These are phyloP conservation scores for Sibirionetta formosa DNA, from an alignment of 2,797 vertebrate species.

Conservation along the genomic window DNA sequence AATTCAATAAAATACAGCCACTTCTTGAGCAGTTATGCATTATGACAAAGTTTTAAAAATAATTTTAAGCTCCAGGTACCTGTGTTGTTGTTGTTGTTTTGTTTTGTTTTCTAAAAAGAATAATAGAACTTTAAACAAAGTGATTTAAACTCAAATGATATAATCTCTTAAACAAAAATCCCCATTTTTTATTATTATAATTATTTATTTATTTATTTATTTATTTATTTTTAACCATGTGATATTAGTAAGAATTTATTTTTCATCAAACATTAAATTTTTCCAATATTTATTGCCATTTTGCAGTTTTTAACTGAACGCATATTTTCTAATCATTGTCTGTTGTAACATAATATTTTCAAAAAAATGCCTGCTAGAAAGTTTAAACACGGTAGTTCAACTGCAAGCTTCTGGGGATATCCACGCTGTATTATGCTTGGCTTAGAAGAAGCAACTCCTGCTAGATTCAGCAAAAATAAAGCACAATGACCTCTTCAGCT, in stretches of 20 bases:
- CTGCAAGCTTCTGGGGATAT: conserved; percentile 85
- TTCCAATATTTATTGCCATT: not conserved
- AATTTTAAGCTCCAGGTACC: not conserved
- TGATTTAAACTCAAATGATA: no score
- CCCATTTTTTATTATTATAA: no score
- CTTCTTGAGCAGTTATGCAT: not conserved
- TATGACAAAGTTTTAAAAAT: not conserved
- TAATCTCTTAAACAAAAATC: no score
- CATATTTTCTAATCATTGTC: not conserved
- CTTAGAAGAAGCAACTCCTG: conserved; percentile 81
- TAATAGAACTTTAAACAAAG: no score
- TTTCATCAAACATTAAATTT: not conserved
- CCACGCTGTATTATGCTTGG: conserved; percentile 89
- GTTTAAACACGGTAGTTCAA: conserved; percentile 83
- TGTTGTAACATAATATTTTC: conserved; percentile 15
- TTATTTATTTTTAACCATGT: not conserved
- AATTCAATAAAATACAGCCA: not conserved
- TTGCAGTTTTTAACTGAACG: not conserved
- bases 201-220: no score
- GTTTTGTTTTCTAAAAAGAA: no score
- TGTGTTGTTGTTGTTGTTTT: no score
- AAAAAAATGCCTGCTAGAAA: conserved; percentile 85
- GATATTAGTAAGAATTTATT: not conserved
- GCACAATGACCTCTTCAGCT: conserved; percentile 90
- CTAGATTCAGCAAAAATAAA: conserved; percentile 84